Evolutionary conservation across 2,113 vertebrate species (phyloP), one percentile per base, ranked within the genome.

Genomic region (Egretta garzetta): DNA sequence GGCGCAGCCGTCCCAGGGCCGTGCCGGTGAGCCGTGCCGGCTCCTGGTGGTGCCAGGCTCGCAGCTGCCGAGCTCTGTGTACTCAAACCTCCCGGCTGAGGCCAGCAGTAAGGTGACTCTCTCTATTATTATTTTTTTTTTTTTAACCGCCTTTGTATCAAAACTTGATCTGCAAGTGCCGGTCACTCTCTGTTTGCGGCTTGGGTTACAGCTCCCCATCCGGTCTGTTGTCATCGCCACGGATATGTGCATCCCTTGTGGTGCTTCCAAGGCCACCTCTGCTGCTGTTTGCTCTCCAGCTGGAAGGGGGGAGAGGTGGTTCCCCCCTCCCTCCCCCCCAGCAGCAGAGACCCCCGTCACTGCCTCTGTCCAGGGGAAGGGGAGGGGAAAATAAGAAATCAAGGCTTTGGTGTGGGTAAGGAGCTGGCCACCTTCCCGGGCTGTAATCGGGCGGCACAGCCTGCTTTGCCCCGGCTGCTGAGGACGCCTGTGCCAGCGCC

Each of bases 161-260:
- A 63, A 81, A 71, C 77, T 83, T 18, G 43, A 71, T 77, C 73
- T 11, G 2, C 4, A 2, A 55, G 67, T 32, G 16, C 79, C n/a
- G 79, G 64, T 43, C 3, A 8, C 80, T 9, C 16, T 56, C 47
- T 49, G 33, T 50, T 66, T 50, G 41, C n/a, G 27, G 88, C 75
- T 93, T 82, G 59, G 91, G 62, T 96, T 94, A 86, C 85, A n/a
- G 43, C 74, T 88, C 85, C 79, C 62, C 56, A 7, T 74, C 81
- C 68, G 4, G 0, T 14, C 75, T 58, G 47, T 41, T 50, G 59
- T 80, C 76, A 64, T 43, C 32, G 1, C 84, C 3, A 0, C 16
- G 52, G 74, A 17, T 52, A 62, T 50, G 1, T 7, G 33, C 47
- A 2, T 22, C 33, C 19, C 56, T 77, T 66, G 56, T 59, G 14